A percentile compares a stretch with the other conserved stretches of the same genome.
phyloP scores from a whole-genome alignment of 2,888 invertebrate species.

The Psylliodes chrysocephalus region DNA sequence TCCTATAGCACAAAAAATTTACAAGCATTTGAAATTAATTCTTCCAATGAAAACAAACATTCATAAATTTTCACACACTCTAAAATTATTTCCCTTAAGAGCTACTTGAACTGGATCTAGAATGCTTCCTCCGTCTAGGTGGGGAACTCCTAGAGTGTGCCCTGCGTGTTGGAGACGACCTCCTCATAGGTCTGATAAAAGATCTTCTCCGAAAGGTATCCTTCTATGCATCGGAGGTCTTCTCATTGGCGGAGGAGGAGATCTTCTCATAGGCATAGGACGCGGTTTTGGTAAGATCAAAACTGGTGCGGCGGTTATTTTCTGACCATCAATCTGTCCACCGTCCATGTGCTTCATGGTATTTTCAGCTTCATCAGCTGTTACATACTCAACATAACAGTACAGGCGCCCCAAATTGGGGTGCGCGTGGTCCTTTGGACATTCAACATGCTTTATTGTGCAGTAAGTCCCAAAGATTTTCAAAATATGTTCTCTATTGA shows the following conservation, averaged over 20 bases:
- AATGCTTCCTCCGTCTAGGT: conserved; percentile 71
- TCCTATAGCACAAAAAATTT: no score
- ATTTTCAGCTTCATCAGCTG: conserved; percentile 95
- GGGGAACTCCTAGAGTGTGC: conserved; percentile 69
- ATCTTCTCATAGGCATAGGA: conserved; percentile 67
- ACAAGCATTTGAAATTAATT: no score
- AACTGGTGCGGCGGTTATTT: conserved; percentile 95
- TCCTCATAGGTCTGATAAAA: conserved; percentile 61
- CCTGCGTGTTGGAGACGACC: conserved; percentile 70
- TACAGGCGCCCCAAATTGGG: conserved; percentile 90
- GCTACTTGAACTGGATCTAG: conserved; percentile 77
- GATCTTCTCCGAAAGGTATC: conserved; percentile 65
- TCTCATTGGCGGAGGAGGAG: conserved; percentile 68
- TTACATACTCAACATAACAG: conserved; percentile 95
- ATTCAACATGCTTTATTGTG: conserved; percentile 87
- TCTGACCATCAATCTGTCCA: conserved; percentile 96
- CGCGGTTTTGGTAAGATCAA: conserved; percentile 80
- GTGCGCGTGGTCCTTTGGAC: conserved; percentile 89
- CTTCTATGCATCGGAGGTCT: conserved; percentile 70
- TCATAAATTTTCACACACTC: neutral
- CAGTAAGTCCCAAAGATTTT: conserved; percentile 94
- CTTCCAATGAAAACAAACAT: no score
- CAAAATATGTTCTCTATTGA: conserved; percentile 87
- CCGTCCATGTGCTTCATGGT: conserved; percentile 99
- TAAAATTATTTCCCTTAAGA: conserved; percentile 58